Evolutionary conservation across 2,797 vertebrate genomes (phyloP), one percentile per base, ranked within the genome.

Genomic region (Sebastes hopkinsi): DNA sequence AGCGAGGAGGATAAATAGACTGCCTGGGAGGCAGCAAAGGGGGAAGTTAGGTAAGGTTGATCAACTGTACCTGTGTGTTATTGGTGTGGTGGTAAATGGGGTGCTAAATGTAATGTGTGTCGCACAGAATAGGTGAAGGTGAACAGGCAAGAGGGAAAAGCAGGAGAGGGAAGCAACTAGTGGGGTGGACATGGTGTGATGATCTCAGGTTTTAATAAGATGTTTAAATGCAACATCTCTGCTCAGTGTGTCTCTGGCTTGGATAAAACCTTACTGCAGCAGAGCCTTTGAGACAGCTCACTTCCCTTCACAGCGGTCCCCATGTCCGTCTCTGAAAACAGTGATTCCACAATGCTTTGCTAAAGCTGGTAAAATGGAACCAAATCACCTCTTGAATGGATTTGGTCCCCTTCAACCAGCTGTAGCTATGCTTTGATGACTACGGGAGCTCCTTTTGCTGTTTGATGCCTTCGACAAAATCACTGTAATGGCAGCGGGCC

Each of bases 391-490:
- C 77, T 97, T 98, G 94, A 97, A 99, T 98, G 98, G 98, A 99
- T 99, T 99, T 99, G 98, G 98, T 99, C 98, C 98, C 98, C 98
- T 99, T 99, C 98, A 99, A 99, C 98, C 98, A 99, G 98, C 98
- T 99, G 98, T 99, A 98, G 98, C 98, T 98, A 97, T 98, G 98
- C 97, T 98, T 99, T 99, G 98, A 99, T 97, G 94, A 97, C 98
- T 94, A 94, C 98, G 91, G 91, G 95, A 97, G 80, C 77, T 71
- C 74, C 72, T 25, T 75, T 36, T 65, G 59, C 38, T 32, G 64
- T 20, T n/a, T 52, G 64, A 87, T 22, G 68, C 34, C 83, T 84
- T 86, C 81, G 70, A 82, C 73, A 71, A 70, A 71, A 79, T 84
- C 77, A 36, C 81, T 78, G 77, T 13, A 52, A 66, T 60, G 81